These are phyloP conservation scores for Nestor notabilis DNA, from an alignment of 2,113 vertebrate species.

Conservation along the genomic window DNA sequence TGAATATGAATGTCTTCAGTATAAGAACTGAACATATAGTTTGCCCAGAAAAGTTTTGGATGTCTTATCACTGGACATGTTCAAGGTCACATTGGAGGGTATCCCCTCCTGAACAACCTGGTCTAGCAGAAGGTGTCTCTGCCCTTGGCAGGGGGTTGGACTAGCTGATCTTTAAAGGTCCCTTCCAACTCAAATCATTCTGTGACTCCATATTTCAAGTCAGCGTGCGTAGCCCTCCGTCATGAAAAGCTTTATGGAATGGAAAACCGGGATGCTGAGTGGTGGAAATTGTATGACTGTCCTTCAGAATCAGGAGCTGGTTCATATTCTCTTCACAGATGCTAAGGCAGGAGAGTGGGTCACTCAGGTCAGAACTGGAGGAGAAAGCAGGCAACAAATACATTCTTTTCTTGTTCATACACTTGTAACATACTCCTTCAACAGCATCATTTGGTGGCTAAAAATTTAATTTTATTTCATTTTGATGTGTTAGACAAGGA, in stretches of 20 bases:
- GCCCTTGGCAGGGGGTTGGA: background rate
- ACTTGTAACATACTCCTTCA: background rate
- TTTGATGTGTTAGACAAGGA: background rate
- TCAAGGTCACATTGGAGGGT: background rate
- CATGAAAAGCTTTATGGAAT: background rate
- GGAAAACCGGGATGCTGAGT: background rate
- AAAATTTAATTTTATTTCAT: background rate
- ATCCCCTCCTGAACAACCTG: background rate
- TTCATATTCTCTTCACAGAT: background rate
- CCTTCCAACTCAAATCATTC: background rate
- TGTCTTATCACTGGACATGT: background rate
- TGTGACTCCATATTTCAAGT: background rate
- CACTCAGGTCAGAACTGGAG: background rate
- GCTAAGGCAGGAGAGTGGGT: background rate
- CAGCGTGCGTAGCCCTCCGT: background rate
- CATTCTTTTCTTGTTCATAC: background rate
- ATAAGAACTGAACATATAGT: background rate
- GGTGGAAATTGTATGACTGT: background rate
- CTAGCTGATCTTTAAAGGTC: background rate
- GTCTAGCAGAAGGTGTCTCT: background rate
- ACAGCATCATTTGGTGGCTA: background rate
- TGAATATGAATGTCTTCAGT: background rate
- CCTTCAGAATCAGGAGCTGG: background rate
- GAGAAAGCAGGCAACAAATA: background rate
- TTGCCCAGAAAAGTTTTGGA: background rate